Percentiles rank a stretch among this genome's conserved stretches.
phyloP scores from a whole-genome alignment of 2,113 vertebrate genomes.

The Bagarius yarrelli region DNA sequence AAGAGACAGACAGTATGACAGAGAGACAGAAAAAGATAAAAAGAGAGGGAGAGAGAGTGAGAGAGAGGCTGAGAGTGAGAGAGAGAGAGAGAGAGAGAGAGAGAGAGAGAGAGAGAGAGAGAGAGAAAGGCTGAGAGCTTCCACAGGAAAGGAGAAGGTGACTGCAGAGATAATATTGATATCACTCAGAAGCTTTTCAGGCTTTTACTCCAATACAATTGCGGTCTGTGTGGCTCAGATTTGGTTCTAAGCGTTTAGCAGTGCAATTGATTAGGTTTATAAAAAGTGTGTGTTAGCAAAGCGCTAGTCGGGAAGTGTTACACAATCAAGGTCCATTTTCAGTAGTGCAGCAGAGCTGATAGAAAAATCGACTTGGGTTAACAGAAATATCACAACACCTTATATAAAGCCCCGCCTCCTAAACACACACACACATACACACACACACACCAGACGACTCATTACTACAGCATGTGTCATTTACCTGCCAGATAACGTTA shows the following conservation, averaged over 20 bases:
- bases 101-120: conserved; percentile 33
- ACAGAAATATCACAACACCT: conserved; percentile 45
- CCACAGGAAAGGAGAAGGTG: conserved; percentile 64
- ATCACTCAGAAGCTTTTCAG: conserved; percentile 10
- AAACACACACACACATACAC: no score
- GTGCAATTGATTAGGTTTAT: conserved; percentile 38
- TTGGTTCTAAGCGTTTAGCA: conserved; percentile 28
- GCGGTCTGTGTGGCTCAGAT: conserved; percentile 33
- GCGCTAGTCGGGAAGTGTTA: conserved; percentile 21
- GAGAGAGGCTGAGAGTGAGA: conserved; percentile 55
- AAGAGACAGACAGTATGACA: conserved; percentile 56
- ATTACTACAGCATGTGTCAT: no score
- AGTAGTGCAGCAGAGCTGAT: conserved; percentile 30
- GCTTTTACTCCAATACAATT: conserved; percentile 27
- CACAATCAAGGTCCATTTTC: conserved; percentile 30
- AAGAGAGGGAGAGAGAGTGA: not conserved
- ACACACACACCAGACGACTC: no score
- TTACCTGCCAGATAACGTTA: no score
- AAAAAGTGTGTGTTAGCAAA: conserved; percentile 33
- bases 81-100: conserved; percentile 44
- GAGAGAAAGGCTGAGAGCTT: conserved; percentile 56
- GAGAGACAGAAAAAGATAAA: conserved; percentile 33
- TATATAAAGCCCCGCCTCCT: no score
- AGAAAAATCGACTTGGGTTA: conserved; percentile 14
- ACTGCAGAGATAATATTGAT: conserved; percentile 54